Evolutionary conservation across 2,113 vertebrate species (phyloP).

Genomic region (Thryonomys swinderianus): DNA sequence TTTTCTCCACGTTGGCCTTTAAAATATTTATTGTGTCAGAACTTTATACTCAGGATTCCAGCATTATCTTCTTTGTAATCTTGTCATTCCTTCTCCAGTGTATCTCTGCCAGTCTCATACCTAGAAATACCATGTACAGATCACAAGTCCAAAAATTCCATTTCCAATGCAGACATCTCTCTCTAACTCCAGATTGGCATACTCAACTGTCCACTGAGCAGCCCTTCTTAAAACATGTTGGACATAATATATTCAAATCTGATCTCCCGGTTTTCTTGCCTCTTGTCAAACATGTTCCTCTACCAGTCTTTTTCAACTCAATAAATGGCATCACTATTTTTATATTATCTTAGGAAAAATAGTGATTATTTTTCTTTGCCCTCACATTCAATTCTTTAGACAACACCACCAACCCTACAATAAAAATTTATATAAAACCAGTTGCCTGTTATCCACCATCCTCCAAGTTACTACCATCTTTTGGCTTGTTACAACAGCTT

Average conservation of each 20-base stretch:
- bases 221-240: background rate
- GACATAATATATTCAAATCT: background rate
- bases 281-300: background rate
- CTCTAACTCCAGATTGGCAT: background rate
- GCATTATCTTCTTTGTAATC: background rate
- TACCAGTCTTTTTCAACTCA: background rate
- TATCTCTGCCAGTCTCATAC: background rate
- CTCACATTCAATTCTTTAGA: background rate
- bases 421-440: background rate
- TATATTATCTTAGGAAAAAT: background rate
- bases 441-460: background rate
- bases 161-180: background rate
- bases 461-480: background rate
- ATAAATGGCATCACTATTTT: slow-evolving; percentile 5
- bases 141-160: background rate
- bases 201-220: background rate
- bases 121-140: background rate
- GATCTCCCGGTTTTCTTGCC: background rate
- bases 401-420: background rate
- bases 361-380: background rate
- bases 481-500: background rate
- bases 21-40: background rate
- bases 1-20: background rate
- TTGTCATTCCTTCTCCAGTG: background rate
- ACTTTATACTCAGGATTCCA: background rate